phyloP scores from a whole-genome alignment of 2,888 invertebrate species.

The Pachydiplax longipennis region DNA sequence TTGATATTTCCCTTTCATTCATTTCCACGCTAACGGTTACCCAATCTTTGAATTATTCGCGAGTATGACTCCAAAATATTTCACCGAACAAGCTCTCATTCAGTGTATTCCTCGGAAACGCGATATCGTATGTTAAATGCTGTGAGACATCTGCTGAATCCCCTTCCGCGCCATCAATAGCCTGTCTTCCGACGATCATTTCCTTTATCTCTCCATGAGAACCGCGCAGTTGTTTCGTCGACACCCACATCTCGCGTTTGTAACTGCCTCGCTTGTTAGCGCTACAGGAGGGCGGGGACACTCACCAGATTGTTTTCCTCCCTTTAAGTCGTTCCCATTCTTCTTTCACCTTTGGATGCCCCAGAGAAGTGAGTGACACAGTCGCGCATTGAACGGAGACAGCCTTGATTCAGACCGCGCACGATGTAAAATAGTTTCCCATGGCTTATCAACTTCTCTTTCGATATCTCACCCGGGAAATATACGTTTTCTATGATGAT shows the following conservation, averaged over 20 bases:
- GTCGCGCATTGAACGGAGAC: neutral
- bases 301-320: neutral
- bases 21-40: too few relatives aligned
- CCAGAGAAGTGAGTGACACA: neutral
- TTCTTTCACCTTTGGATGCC: neutral
- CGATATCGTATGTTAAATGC: neutral
- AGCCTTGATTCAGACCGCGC: neutral
- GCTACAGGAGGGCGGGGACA: neutral
- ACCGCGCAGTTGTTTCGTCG: neutral
- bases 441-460: neutral
- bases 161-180: neutral
- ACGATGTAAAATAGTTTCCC: neutral
- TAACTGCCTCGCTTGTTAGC: neutral
- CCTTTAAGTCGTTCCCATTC: neutral
- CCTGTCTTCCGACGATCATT: neutral
- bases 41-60: too few relatives aligned
- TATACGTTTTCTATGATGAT: neutral
- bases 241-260: neutral
- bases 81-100: neutral
- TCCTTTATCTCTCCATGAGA: neutral
- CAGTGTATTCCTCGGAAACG: neutral
- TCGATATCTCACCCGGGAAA: neutral
- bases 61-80: too few relatives aligned
- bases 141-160: neutral
- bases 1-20: too few relatives aligned